phyloP scores from a whole-genome alignment of 2,113 vertebrate species.

The Misgurnus mizolepis region DNA sequence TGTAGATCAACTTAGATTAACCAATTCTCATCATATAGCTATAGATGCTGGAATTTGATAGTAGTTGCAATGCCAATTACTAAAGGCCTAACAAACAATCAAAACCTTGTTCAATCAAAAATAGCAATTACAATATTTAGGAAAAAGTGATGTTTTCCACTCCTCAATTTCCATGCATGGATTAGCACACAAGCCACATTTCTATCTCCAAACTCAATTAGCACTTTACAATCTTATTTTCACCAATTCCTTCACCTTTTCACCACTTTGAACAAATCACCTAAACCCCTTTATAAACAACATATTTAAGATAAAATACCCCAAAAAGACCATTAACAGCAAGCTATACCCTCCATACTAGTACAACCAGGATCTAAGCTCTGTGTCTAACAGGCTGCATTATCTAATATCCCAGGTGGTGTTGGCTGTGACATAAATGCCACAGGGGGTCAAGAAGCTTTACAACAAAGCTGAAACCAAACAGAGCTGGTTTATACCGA shows the following conservation, averaged over 20 bases:
- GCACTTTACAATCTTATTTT: no score
- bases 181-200: no score
- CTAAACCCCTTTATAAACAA: neutral
- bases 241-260: neutral
- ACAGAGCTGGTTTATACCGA: neutral
- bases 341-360: neutral
- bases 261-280: neutral
- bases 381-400: neutral
- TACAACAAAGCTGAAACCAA: conserved; percentile 10
- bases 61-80: no score
- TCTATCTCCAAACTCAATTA: no score
- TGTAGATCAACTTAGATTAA: no score
- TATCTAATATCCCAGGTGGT: neutral
- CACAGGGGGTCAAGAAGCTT: neutral
- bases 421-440: neutral
- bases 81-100: no score
- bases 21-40: no score
- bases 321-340: neutral
- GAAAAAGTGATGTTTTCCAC: no score
- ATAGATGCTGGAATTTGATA: no score
- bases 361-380: neutral
- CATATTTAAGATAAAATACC: neutral
- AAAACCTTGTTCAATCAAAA: no score
- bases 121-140: no score
- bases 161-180: no score